These are phyloP conservation scores for Silurus aristotelis DNA, from an alignment of 2,797 vertebrate species.

Conservation along the genomic window DNA sequence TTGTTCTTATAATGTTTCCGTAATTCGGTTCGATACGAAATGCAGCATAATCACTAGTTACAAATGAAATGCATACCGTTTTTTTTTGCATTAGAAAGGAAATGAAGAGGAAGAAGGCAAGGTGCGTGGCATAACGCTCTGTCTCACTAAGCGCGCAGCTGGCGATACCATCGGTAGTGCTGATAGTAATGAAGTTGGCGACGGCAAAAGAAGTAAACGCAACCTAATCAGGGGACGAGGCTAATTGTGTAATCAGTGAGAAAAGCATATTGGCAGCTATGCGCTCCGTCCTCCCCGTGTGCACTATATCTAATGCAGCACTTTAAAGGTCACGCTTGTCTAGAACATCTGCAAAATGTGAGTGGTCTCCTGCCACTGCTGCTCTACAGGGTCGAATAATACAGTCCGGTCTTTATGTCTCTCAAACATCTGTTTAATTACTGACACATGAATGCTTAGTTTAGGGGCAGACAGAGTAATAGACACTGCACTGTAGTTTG, in stretches of 20 bases:
- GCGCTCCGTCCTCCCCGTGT: background rate
- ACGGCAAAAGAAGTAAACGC: background rate
- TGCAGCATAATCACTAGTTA: conserved; percentile 35
- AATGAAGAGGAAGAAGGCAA: conserved; percentile 48
- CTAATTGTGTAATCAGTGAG: conserved; percentile 10
- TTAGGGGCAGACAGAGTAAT: background rate
- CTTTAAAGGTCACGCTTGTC: conserved; percentile 19
- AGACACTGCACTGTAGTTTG: background rate
- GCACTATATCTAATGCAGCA: background rate
- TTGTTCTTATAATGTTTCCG: background rate
- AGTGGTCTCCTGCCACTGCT: background rate
- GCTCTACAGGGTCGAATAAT: background rate
- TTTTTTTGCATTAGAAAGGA: conserved; percentile 54
- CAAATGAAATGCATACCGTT: conserved; percentile 39
- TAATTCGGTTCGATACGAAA: conserved; percentile 45
- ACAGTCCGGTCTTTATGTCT: conserved; percentile 1
- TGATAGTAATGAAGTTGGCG: background rate
- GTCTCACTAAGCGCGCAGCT: conserved; percentile 15
- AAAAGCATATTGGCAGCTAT: conserved; percentile 1
- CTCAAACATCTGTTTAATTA: conserved; percentile 7
- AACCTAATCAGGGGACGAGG: conserved; percentile 1
- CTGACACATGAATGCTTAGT: background rate
- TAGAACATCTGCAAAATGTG: conserved; percentile 18
- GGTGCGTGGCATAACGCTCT: background rate
- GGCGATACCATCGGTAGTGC: conserved; percentile 46